These are phyloP conservation scores for Melanargia galathea DNA, from an alignment of 2,888 invertebrate species.

Conservation along the genomic window DNA sequence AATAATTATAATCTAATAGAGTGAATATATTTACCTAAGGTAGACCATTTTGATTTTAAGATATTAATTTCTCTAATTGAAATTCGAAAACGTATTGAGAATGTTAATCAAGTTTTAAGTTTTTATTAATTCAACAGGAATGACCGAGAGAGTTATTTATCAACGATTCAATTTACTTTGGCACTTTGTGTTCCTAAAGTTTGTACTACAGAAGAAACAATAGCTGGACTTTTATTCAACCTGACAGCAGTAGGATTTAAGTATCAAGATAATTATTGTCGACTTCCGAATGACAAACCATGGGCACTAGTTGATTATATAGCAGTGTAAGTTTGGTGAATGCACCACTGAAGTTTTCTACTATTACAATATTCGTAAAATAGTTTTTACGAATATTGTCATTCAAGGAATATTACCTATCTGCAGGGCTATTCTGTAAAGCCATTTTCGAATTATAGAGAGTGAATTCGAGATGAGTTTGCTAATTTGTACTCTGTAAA, in stretches of 20 bases:
- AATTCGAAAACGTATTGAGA: no score
- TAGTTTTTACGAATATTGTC: no score
- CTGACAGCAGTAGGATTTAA: constrained; percentile 46
- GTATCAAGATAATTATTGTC: constrained; percentile 51
- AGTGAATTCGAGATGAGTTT: no score
- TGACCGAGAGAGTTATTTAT: not conserved
- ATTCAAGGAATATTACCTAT: no score
- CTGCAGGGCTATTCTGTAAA: no score
- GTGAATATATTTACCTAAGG: not conserved
- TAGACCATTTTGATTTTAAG: no score
- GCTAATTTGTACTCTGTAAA: no score
- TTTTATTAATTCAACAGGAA: not conserved
- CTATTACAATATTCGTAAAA: not conserved
- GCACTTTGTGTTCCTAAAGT: constrained; percentile 58
- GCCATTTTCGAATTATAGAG: no score
- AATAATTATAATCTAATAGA: not conserved
- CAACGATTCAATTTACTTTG: constrained; percentile 39
- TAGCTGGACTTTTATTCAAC: constrained; percentile 48
- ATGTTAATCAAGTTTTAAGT: not conserved
- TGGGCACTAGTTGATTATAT: constrained; percentile 57
- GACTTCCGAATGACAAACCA: constrained; percentile 58
- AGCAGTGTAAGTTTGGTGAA: constrained; percentile 49
- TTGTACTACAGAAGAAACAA: constrained; percentile 50
- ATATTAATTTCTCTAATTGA: no score
- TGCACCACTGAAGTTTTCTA: constrained; percentile 6